Base-by-base conservation (phyloP, 2,797 vertebrate genomes). In the Ctenopoma multispine region DNA sequence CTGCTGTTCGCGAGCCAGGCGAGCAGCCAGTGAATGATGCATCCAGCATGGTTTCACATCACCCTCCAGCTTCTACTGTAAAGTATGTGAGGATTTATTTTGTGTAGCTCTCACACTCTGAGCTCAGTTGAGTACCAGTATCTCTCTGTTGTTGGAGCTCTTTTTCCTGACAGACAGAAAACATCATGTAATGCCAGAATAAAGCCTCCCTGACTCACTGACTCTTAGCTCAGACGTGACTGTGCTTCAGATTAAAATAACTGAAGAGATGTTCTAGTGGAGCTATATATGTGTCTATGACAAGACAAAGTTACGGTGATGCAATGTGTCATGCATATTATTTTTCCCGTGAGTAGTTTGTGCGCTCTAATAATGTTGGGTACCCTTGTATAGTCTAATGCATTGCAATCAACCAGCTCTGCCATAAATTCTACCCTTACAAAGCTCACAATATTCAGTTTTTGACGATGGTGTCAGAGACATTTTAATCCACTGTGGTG, bases 241-340 rank as follows among this genome's bases (percentile, higher is more conserved):
- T 0, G 38, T 14, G 57, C 31, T 60, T 72, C 46, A 64, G 60
- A 47, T 62, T 72, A 65, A 77, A 83, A 79, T 67, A 70, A 54
- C 69, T 66, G 27, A n/a, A 64, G 72, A 65, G 54, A 64, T 20
- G 58, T 71, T 75, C 29, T 31, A 68, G 54, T 56, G 23, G 63
- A 74, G 47, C 29, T 36, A 21, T 43, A 48, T 21, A 21, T 29
- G 9, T 44, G 41, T 27, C 5, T 50, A 12, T 47, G 31, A 49
- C 3, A 9, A 12, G 50, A 34, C 31, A 34, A 17, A 21, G 31
- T 21, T 60, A 47, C 51, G 18, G 15, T 69, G 29, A 21, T 31
- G 49, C n/a, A 40, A 41, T 24, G 48, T 73, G 34, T 64, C 51
- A 56, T 31, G 23, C 3, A 62, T 14, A 54, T 48, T 48, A 44